Base-by-base conservation (phyloP, 2,797 vertebrate species). In the Babyrousa celebensis region DNA sequence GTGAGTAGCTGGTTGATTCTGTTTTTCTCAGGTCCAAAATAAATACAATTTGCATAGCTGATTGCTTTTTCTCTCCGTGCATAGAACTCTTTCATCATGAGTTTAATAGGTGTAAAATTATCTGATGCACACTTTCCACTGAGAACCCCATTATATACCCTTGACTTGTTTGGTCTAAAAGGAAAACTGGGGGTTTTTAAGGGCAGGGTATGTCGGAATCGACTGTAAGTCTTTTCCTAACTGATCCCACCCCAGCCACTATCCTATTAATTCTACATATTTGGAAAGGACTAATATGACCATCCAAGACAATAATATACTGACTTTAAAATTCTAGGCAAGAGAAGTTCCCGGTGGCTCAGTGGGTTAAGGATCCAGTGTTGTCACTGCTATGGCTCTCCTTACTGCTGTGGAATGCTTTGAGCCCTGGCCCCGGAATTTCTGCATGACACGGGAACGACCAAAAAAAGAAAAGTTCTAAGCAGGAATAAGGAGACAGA, bases 401-500 rank as follows among this genome's bases (percentile, higher is more conserved):
- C 5, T 48, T 48, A 48, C 43, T 48, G 43, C 43, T 48, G 43
- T 48, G 43, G 36, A 36, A 36, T 4, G 36, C 36, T 36, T 36
- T 4, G 36, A 36, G 36, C 36, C 36, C 36, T 36, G 36, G 43
- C 43, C 6, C 43, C 6, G 5, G 43, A 48, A 48, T 48, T 48
- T 48, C 43, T 48, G 43, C 43, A 48, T 48, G 43, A 6, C 43
- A 48, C 43, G 6, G 43, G 43, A 48, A 48, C 5, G 43, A 48
- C 43, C 43, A 48, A 48, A 48, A 48, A 48, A 48, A 48, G 43
- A 48, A 36, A 91, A 87, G 43, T 32, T 21, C 40, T 60, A 54
- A 54, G 68, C 80, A 86, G 71, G 36, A 40, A 96, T 71, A 91
- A 95, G 10, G 71, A 40, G 82, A 63, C 58, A 84, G n/a, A 80